These are phyloP conservation scores for Danaus melanippus DNA, from an alignment of 1,140 invertebrate species.

Conservation along the genomic window DNA sequence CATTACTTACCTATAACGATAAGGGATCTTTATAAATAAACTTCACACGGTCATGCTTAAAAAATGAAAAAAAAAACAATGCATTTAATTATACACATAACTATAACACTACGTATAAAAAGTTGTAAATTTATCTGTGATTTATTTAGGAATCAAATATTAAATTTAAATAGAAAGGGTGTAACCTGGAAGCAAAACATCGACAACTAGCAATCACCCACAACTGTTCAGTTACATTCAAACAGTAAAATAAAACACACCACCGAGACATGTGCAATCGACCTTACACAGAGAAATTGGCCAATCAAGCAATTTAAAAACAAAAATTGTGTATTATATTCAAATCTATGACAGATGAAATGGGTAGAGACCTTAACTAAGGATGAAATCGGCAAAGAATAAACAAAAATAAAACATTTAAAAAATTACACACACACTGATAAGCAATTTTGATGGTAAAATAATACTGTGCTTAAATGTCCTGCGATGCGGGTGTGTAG, in stretches of 20 bases:
- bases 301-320: conserved; percentile 55
- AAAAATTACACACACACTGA: conserved; percentile 61
- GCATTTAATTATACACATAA: conserved; percentile 42
- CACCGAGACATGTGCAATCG: conserved; percentile 53
- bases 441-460: conserved; percentile 66
- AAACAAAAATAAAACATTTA: conserved; percentile 41
- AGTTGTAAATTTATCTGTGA: conserved; percentile 70
- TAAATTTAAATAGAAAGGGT: conserved; percentile 46
- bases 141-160: conserved; percentile 29
- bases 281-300: conserved; percentile 30
- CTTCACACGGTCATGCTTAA: conserved; percentile 51
- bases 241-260: conserved; percentile 57
- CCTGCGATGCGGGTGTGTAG: conserved; percentile 65
- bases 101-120: conserved; percentile 27
- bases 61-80: conserved; percentile 44
- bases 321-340: conserved; percentile 24
- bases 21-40: conserved; percentile 18
- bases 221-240: conserved; percentile 45
- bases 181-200: conserved; percentile 70
- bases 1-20: conserved; percentile 4
- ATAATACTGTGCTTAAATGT: conserved; percentile 56
- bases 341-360: conserved; percentile 46
- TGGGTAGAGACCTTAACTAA: conserved; percentile 39
- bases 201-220: conserved; percentile 65
- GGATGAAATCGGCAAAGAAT: conserved; percentile 47